Base-by-base conservation (phyloP, 2,888 invertebrate genomes). In the Herminia tarsipennalis region DNA sequence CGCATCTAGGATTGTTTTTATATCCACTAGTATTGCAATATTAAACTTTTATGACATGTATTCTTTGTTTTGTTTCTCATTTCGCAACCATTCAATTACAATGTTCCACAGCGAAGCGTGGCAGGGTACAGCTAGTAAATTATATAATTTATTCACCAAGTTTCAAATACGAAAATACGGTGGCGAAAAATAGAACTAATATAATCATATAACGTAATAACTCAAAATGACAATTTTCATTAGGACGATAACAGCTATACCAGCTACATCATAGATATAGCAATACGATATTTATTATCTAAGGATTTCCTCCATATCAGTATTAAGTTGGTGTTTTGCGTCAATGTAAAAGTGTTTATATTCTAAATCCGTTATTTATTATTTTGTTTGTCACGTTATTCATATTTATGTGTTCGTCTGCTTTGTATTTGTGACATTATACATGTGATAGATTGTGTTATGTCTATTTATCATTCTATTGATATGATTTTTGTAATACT, bases 331-430 rank as follows among this genome's bases (percentile, higher is more conserved):
- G 16, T 21, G 35, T 33, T 58, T 38, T 45, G 29, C 64, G 59
- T 55, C 64, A 59, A 33, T 20, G 17, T 27, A 45, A 28, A 53
- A 62, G 42, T 41, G 22, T 47, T 39, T 38, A 20, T 38, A 25
- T 43, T 56, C 21, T 22, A 16, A 33, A 33, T 25, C 12, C 29
- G 28, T 30, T 48, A 36, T 44, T 29, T 52, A 36, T 47, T 47
- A 41, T 35, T 40, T 22, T 38, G 30, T 43, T 56, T 45, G 20
- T 33, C 21, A 33, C 13, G 21, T 13, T 33, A 21, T 21, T 33
- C 20, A 33, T 20, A 33, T 32, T 9, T 21, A 25, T 5, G 12
- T 42, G n/a, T 25, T 8, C 10, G 34, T 22, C 3, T 3, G 4
- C 21, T 20, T 20, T 29, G 9, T 29, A 28, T 33, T 13, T 20